Evolutionary conservation across 2,888 invertebrate species (phyloP), one percentile per base, ranked within the genome.

Genomic region (Sinohyriopsis cumingii): DNA sequence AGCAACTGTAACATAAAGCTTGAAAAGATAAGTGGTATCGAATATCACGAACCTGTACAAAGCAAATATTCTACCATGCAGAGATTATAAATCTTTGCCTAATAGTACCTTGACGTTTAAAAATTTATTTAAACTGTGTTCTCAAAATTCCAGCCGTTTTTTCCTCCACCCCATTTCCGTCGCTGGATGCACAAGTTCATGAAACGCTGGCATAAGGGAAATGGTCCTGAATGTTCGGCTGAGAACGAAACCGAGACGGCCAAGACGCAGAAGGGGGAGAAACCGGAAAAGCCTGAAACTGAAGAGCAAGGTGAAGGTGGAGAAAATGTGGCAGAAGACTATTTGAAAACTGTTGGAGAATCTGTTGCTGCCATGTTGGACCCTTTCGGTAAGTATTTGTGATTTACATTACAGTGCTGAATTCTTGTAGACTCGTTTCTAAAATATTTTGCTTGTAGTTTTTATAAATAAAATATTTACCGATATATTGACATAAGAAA

Each of bases 311-410:
- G 70, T 54, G 71, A 75, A 19, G 53, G 69, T 15, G 69, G 68
- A 18, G 79, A 82, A 12, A 67, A 64, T 9, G 68, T 73, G n/a
- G 81, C 85, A 55, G 85, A 82, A 54, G 85, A 84, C n/a, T 90
- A 89, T 71, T 83, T 92, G 66, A 88, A 88, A 69, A 88, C 87
- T 64, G 85, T 92, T 57, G 91, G 92, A 12, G 90, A 91, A 65
- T 89, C 89, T 65, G 90, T 92, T 24, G 89, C 92, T 5, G 89
- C 90, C 63, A 90, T 92, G 82, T 84, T 92, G 75, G 92, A 92
- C 80, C 91, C 92, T 9, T 87, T 92, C 54, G 92, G 91, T 89
- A 81, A 78, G 82, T 74, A 24, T 28, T 45, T 59, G 61, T 54
- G n/a, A 62, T 22, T 56, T 7, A 9, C 53, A 18, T 3, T 6